Conservation (phyloP, 2,888 invertebrate species). For the Oscheius sp. region DNA sequence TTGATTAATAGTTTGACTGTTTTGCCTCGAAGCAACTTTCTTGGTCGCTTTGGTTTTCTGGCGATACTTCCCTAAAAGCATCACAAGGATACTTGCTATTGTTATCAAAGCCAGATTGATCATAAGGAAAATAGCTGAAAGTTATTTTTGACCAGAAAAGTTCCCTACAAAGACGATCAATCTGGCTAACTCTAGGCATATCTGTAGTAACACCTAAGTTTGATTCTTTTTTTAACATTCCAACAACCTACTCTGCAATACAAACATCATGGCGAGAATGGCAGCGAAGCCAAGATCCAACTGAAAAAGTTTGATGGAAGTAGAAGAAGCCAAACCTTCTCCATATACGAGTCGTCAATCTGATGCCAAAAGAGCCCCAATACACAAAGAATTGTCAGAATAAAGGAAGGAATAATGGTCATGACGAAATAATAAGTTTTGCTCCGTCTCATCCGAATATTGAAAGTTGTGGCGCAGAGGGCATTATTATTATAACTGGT, state of each 20-base stretch:
- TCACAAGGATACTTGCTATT: conserved; percentile 1
- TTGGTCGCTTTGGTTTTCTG: too few relatives aligned
- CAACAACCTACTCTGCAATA: too few relatives aligned
- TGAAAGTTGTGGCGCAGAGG: neutral
- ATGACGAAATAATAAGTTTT: conserved; percentile 7
- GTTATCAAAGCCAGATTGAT: conserved; percentile 4
- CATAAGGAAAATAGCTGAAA: conserved; percentile 6
- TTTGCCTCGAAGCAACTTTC: too few relatives aligned
- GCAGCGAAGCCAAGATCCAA: conserved; percentile 9
- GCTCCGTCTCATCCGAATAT: neutral
- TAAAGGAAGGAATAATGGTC: conserved; percentile 12
- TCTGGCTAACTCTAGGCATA: neutral
- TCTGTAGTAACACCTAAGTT: neutral
- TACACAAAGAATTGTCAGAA: conserved; percentile 7
- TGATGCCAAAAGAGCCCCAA: conserved; percentile 7
- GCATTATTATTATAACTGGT: neutral
- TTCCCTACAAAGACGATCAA: neutral
- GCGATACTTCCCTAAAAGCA: neutral
- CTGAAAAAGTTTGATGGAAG: neutral
- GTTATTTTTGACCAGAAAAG: neutral
- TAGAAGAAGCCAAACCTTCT: neutral
- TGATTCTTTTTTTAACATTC: neutral
- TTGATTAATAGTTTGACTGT: too few relatives aligned
- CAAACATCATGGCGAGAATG: conserved; percentile 6
- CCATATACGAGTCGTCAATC: neutral